Percentiles rank a stretch among this genome's conserved stretches.
phyloP scores from a whole-genome alignment of 2,888 invertebrate species.

The Merodon equestris region DNA sequence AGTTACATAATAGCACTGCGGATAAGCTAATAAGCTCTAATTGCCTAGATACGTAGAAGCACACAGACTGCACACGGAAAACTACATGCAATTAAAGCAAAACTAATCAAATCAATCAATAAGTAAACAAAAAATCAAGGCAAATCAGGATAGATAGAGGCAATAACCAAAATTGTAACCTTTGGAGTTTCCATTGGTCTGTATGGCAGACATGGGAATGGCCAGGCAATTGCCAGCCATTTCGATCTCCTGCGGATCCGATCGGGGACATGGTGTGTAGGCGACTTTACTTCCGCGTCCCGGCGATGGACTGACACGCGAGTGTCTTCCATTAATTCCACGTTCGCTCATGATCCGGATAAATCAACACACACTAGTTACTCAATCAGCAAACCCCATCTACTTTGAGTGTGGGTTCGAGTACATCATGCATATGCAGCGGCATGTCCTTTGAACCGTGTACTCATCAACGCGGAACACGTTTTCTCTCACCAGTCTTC shows the following conservation, averaged over 20 bases:
- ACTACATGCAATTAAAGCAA: background rate
- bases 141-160: no score
- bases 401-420: conserved; percentile 19
- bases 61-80: background rate
- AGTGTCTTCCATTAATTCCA: conserved; percentile 74
- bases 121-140: no score
- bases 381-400: conserved; percentile 32
- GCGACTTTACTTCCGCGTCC: conserved; percentile 78
- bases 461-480: conserved; percentile 9
- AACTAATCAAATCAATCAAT: no score
- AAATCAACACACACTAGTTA: background rate
- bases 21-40: no score
- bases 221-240: conserved; percentile 77
- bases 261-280: conserved; percentile 78
- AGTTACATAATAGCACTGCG: no score
- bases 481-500: conserved; percentile 4
- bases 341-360: conserved; percentile 73
- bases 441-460: no score
- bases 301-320: conserved; percentile 78
- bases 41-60: no score
- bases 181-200: conserved; percentile 75
- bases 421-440: background rate
- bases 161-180: conserved; percentile 60
- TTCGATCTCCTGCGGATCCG: conserved; percentile 77
- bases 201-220: conserved; percentile 78